Evolutionary conservation across 2,888 invertebrate genomes (phyloP).

Genomic region (Sclerodermus sp.): DNA sequence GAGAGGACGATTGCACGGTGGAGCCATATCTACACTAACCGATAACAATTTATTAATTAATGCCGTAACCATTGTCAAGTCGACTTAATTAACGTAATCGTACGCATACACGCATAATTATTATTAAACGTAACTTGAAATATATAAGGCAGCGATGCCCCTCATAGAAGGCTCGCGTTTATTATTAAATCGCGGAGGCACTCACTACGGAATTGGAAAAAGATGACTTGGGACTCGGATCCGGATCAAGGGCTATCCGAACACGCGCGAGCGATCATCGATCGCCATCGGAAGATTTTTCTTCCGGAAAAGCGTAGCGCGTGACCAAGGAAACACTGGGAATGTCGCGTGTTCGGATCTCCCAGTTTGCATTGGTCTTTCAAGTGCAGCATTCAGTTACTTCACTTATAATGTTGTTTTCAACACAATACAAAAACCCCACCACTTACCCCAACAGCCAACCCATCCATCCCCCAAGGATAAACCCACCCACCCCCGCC

Average conservation of each 20-base stretch:
- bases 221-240: constrained; percentile 50
- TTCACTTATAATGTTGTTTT: constrained; percentile 58
- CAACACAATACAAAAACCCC: constrained; percentile 53
- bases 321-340: not conserved
- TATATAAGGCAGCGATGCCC: constrained; percentile 29
- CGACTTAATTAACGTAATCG: constrained; percentile 45
- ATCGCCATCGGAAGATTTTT: too few relatives aligned
- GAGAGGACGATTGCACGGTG: constrained; percentile 34
- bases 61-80: constrained; percentile 48
- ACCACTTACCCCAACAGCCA: constrained; percentile 19
- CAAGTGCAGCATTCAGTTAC: constrained; percentile 55
- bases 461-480: constrained; percentile 13
- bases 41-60: constrained; percentile 52
- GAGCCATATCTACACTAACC: constrained; percentile 53
- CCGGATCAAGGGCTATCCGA: constrained; percentile 50
- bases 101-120: constrained; percentile 41
- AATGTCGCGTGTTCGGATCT: constrained; percentile 35
- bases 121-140: constrained; percentile 46
- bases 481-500: constrained; percentile 31
- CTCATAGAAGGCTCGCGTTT: constrained; percentile 31
- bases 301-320: too few relatives aligned
- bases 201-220: constrained; percentile 46
- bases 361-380: constrained; percentile 47
- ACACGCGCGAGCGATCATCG: constrained; percentile 21
- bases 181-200: constrained; percentile 53